Evolutionary conservation across 2,113 vertebrate species (phyloP).

Genomic region (Melospiza georgiana): DNA sequence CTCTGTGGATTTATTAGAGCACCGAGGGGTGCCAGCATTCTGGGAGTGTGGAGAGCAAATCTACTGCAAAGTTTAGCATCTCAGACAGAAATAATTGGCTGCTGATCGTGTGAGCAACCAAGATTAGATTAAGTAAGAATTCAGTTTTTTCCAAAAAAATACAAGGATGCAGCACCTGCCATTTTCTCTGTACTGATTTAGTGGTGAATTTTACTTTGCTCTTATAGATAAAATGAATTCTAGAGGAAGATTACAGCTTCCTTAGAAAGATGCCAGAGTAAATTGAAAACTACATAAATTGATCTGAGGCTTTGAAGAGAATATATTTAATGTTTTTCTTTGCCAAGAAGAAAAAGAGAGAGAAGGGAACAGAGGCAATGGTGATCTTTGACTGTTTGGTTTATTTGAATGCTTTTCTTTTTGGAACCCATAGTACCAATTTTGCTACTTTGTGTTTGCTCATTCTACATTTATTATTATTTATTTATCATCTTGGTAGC

Average conservation of each 20-base stretch:
- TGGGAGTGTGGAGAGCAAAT: not conserved
- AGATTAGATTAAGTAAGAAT: not conserved
- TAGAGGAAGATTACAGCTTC: not conserved
- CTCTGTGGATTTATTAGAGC: not conserved
- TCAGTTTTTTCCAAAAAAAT: not conserved
- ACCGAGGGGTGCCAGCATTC: not conserved
- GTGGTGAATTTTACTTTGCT: not conserved
- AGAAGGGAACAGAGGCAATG: not conserved
- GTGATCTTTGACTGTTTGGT: not conserved
- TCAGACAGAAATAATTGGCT: not conserved
- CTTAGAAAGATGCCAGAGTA: not conserved
- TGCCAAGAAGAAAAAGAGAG: not conserved
- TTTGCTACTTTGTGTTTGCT: not conserved
- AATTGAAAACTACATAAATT: not conserved
- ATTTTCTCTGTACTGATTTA: not conserved
- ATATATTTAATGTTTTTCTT: not conserved
- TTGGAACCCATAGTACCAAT: not conserved
- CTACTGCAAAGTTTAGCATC: not conserved
- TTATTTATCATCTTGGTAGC: not conserved
- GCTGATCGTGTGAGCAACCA: not conserved
- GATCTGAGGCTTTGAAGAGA: not conserved
- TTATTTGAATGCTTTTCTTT: not conserved
- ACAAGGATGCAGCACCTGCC: not conserved
- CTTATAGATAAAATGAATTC: not conserved
- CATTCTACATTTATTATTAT: not conserved